These are phyloP conservation scores for Chrysomela aeneicollis DNA, from an alignment of 2,888 invertebrate genomes.

Conservation along the genomic window DNA sequence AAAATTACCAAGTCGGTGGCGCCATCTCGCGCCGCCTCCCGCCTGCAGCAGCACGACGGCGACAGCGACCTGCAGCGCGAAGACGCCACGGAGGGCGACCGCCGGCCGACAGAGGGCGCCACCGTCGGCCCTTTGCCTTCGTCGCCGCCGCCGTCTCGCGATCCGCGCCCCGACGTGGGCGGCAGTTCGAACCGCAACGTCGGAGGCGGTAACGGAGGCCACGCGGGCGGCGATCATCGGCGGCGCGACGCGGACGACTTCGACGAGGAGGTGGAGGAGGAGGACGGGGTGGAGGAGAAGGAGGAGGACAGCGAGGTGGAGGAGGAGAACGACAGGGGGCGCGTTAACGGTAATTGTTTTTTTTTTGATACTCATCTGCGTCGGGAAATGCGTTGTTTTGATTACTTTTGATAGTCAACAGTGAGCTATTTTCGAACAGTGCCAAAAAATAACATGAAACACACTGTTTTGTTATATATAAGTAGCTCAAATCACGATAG, in stretches of 20 bases:
- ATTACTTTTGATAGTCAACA: too few species aligned
- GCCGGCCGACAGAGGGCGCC: constrained; percentile 51
- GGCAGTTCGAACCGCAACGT: constrained; percentile 31
- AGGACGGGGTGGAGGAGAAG: constrained; percentile 15
- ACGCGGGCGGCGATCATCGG: constrained; percentile 20
- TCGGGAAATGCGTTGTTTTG: too few species aligned
- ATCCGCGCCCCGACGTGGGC: neutral
- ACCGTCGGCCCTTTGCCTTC: neutral
- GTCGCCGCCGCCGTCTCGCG: neutral
- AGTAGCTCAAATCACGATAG: too few species aligned
- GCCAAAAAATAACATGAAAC: too few species aligned
- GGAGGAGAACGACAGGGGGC: neutral
- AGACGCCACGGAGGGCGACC: constrained; percentile 42
- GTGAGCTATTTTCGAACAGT: too few species aligned
- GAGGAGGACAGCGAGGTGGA: constrained; percentile 11
- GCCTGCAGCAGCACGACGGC: constrained; percentile 62
- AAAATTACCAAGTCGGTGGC: constrained; percentile 59
- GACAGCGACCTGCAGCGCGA: constrained; percentile 49
- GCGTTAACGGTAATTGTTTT: constrained; percentile 27
- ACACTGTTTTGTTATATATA: too few species aligned
- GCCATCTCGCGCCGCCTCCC: constrained; percentile 59
- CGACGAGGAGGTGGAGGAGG: constrained; percentile 34
- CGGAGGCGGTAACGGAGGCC: constrained; percentile 23
- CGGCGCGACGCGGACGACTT: constrained; percentile 19
- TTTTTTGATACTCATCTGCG: constrained; percentile 10